Conservation (phyloP, 2,888 invertebrate genomes). For the Mesoligia furuncula region DNA sequence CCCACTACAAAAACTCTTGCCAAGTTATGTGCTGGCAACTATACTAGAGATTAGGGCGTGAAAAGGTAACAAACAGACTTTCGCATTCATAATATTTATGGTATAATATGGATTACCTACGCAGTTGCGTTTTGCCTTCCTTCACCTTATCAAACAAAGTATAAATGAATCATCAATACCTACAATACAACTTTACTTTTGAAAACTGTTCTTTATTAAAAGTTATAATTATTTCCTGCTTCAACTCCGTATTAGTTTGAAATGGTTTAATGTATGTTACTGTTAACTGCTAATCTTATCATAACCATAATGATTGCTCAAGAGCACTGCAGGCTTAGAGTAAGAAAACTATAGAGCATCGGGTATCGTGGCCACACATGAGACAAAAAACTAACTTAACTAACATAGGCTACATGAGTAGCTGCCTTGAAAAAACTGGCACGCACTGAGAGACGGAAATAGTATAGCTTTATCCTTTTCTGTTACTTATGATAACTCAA, state of each 20-base stretch:
- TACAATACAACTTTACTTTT: neutral
- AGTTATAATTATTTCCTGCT: slow-evolving; percentile 10
- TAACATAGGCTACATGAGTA: too few species aligned
- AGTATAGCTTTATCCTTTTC: too few species aligned
- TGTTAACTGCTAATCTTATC: slow-evolving; percentile 33
- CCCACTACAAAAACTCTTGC: too few species aligned
- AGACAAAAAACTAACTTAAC: too few species aligned
- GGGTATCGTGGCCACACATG: too few species aligned
- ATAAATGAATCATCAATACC: neutral
- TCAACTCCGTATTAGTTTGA: neutral
- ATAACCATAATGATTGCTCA: slow-evolving; percentile 42
- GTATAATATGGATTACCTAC: neutral
- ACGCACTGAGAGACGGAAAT: too few species aligned
- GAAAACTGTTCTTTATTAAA: neutral
- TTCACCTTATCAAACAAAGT: slow-evolving; percentile 1
- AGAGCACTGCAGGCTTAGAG: slow-evolving; percentile 52
- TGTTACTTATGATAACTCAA: too few species aligned
- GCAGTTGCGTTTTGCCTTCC: neutral
- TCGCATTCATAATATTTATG: neutral
- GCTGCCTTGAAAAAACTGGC: too few species aligned
- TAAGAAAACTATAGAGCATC: too few species aligned
- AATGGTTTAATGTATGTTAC: neutral
- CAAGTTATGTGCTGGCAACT: too few species aligned
- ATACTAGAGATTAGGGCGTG: neutral
- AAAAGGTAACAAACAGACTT: neutral